These are phyloP conservation scores for Melanostoma mellinum DNA, from an alignment of 2,888 invertebrate species.

Conservation along the genomic window DNA sequence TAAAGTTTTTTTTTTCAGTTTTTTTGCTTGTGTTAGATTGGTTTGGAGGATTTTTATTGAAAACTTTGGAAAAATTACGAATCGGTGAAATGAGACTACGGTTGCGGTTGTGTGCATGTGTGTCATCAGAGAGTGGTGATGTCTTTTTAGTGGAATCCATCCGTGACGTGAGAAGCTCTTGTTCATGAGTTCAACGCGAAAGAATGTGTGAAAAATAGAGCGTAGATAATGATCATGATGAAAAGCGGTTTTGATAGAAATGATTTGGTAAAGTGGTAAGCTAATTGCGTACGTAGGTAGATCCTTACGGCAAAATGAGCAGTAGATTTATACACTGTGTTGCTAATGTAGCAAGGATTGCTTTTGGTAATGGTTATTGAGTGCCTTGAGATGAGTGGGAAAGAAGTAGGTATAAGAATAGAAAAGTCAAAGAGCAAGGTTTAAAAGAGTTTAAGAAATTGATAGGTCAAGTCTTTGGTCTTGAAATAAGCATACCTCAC, in stretches of 20 bases:
- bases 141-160: constrained; percentile 4
- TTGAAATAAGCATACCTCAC: too few relatives aligned
- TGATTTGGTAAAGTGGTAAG: constrained; percentile 14
- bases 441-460: too few relatives aligned
- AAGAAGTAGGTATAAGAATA: too few relatives aligned
- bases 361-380: too few relatives aligned
- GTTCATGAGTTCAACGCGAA: constrained; percentile 17
- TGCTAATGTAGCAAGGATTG: too few relatives aligned
- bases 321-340: too few relatives aligned
- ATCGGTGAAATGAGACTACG: too few relatives aligned
- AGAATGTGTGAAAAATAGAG: constrained; percentile 16
- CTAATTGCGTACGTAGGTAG: constrained; percentile 1
- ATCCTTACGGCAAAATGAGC: constrained; percentile 13
- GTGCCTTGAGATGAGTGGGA: too few relatives aligned
- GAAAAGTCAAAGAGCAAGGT: too few relatives aligned
- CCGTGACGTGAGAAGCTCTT: constrained; percentile 25
- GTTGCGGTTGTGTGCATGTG: neutral
- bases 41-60: constrained; percentile 1
- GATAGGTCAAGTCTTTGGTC: too few relatives aligned
- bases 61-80: too few relatives aligned
- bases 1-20: neutral
- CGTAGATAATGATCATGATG: constrained; percentile 34
- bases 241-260: constrained; percentile 42
- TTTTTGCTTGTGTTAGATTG: constrained; percentile 45
- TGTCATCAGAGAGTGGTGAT: neutral